phyloP scores from a whole-genome alignment of 2,888 invertebrate genomes.

The Liopterus haemorrhoidalis region DNA sequence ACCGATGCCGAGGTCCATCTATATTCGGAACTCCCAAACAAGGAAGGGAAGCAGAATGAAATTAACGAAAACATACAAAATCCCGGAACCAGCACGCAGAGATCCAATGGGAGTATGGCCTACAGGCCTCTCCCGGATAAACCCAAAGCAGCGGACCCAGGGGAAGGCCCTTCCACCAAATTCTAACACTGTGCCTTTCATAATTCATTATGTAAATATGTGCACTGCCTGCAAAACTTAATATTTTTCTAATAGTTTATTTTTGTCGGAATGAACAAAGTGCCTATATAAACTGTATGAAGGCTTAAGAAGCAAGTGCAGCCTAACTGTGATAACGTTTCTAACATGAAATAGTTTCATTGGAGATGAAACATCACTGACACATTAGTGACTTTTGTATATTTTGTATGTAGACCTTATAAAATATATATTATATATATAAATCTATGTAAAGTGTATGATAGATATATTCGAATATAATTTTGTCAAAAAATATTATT shows the following conservation, averaged over 20 bases:
- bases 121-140: conserved; percentile 65
- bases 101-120: conserved; percentile 51
- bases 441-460: conserved; percentile 20
- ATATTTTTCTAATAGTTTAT: too few species aligned
- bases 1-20: conserved; percentile 51
- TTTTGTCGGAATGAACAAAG: too few species aligned
- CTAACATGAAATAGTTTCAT: not conserved
- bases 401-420: conserved; percentile 24
- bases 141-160: conserved; percentile 41
- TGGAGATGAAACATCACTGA: conserved; percentile 12
- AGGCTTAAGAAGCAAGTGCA: too few species aligned
- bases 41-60: conserved; percentile 19
- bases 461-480: conserved; percentile 18
- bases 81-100: conserved; percentile 22
- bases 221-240: too few species aligned
- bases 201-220: too few species aligned
- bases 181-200: conserved; percentile 2
- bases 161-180: conserved; percentile 22
- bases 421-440: conserved; percentile 5
- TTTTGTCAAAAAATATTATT: too few species aligned
- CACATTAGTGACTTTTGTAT: conserved; percentile 18
- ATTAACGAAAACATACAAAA: conserved; percentile 33
- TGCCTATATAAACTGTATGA: too few species aligned
- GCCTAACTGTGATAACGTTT: conserved; percentile 21
- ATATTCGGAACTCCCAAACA: conserved; percentile 49